Percentiles rank a stretch among this genome's conserved stretches.
Evolutionary conservation across 2,888 invertebrate species (phyloP).

Genomic region (Eucriotettix oculatus): DNA sequence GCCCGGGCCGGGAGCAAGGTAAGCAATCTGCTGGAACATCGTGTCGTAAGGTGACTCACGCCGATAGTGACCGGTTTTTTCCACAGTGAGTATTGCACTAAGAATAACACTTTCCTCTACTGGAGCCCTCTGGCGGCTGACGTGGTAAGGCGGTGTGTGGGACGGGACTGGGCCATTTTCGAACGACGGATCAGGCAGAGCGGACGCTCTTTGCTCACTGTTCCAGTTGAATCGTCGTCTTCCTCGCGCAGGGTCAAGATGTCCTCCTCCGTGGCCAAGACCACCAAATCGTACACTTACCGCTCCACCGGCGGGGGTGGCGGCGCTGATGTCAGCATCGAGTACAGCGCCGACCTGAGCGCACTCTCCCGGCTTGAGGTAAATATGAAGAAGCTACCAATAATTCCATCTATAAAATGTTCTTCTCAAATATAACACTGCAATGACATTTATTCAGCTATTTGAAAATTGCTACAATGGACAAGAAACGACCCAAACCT

Average conservation of each 20-base stretch:
- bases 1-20: too few relatives aligned
- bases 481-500: too few relatives aligned
- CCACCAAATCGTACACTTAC: constrained; percentile 76
- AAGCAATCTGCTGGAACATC: too few relatives aligned
- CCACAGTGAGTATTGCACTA: neutral
- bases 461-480: too few relatives aligned
- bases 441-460: too few relatives aligned
- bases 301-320: constrained; percentile 61
- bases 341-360: constrained; percentile 86
- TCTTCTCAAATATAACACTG: too few relatives aligned
- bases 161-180: neutral
- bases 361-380: constrained; percentile 92
- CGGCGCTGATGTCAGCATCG: constrained; percentile 79
- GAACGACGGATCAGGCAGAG: neutral
- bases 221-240: neutral
- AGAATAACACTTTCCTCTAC: neutral
- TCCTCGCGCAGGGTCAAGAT: constrained; percentile 12
- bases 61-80: neutral
- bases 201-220: neutral
- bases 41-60: neutral
- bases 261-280: constrained; percentile 40
- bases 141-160: too few relatives aligned
- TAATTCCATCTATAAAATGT: neutral
- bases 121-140: neutral
- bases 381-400: constrained; percentile 25